Percentiles rank a stretch among this genome's conserved stretches.
Conservation (phyloP, 2,113 vertebrate species). For the Callaeas wilsoni region DNA sequence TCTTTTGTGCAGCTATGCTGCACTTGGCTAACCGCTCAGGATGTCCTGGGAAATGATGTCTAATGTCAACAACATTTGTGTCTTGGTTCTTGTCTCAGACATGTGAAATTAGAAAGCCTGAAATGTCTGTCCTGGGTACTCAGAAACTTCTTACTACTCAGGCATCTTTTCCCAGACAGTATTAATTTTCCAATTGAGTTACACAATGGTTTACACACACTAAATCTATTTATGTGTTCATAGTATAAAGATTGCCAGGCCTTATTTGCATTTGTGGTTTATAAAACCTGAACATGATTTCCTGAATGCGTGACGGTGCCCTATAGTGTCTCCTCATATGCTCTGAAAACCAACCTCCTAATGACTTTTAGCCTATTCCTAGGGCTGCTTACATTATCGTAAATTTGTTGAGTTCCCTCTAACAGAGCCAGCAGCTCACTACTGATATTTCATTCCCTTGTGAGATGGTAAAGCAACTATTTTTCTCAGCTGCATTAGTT, state of each 20-base stretch:
- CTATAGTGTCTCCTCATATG: background rate
- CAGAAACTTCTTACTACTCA: background rate
- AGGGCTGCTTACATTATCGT: background rate
- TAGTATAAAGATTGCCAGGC: background rate
- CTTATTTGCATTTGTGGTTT: conserved; percentile 42
- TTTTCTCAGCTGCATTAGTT: background rate
- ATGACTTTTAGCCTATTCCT: background rate
- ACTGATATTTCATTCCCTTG: background rate
- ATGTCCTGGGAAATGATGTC: background rate
- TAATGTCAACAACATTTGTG: background rate
- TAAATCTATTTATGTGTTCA: background rate
- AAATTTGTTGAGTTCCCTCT: background rate
- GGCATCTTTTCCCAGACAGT: background rate
- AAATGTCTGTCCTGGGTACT: background rate
- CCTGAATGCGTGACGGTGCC: background rate
- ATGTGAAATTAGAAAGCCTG: background rate
- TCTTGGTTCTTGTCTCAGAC: background rate
- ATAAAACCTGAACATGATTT: background rate
- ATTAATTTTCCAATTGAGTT: background rate
- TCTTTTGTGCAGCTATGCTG: background rate
- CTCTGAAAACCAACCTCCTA: background rate
- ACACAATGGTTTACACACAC: background rate
- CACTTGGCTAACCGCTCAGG: background rate
- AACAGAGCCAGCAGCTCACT: background rate
- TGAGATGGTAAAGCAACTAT: background rate